Base-by-base conservation (phyloP, 1,140 invertebrate species). In the Halictus rubicundus region DNA sequence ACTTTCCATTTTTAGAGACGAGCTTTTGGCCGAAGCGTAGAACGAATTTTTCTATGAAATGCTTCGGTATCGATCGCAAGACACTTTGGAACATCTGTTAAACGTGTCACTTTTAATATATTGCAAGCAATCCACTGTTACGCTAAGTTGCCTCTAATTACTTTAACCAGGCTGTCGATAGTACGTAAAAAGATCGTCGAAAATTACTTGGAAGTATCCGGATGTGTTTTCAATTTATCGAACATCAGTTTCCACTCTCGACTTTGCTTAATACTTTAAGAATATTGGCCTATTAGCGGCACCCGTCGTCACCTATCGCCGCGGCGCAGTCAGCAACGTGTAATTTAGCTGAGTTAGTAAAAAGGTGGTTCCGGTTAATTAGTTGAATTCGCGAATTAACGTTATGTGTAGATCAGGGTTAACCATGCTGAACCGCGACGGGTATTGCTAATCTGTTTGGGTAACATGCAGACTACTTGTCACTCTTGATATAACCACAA, bases 171-270 rank as follows among this genome's bases (percentile, higher is more conserved):
- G 16, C 46, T 72, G 32, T 54, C 76, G 76, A 78, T 72, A 72
- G 39, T 42, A 23, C 4, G 23, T 0, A 9, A 21, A 27, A 14
- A 16, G 23, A 27, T 23, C 25, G 19, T 23, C 39, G 14, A 14
- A 39, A 54, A 72, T 54, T 71, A 54, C 59, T 63, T 46, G 8
- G 16, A 78, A 23, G 37, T 71, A 64, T 61, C 42, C 32, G 21
- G 52, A n/a, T 64, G 27, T n/a, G 63, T 78, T 71, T 49, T 32
- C 25, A 61, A 49, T 60, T 77, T 68, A 60, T 60, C 39, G 74
- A 52, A 77, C 66, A 49, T 61, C 66, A 42, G 10, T 64, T 64
- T 32, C 42, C 32, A 64, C 76, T 64, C 19, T 27, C 12, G 12
- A 42, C 46, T 78, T 64, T 46, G n/a, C 16, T 54, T 57, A 42